These are phyloP conservation scores for Monodelphis domestica DNA, from an alignment of 2,797 vertebrate genomes.

Conservation along the genomic window DNA sequence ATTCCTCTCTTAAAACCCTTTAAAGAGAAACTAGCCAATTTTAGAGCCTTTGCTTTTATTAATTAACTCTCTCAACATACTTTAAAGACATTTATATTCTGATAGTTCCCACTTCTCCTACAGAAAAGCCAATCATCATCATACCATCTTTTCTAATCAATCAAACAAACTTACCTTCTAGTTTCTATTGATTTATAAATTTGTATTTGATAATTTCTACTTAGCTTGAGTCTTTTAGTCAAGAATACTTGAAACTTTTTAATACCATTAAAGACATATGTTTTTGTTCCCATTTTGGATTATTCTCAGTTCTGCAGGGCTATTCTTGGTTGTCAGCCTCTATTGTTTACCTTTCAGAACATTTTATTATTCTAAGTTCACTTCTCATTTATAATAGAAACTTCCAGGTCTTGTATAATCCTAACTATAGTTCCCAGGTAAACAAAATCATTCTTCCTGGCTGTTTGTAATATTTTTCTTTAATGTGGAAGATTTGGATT, in stretches of 20 bases:
- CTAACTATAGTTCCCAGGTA: not conserved
- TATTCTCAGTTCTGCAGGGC: not conserved
- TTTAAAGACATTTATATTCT: not conserved
- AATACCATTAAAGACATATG: not conserved
- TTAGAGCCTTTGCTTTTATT: not conserved
- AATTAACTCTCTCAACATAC: not conserved
- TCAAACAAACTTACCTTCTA: not conserved
- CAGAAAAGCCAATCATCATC: not conserved
- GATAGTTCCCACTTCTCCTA: not conserved
- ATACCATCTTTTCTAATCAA: not conserved
- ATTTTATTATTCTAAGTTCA: not conserved
- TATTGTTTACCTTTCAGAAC: not conserved
- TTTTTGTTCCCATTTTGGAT: not conserved
- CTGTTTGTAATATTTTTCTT: not conserved
- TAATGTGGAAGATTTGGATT: not conserved
- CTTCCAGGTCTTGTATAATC: not conserved
- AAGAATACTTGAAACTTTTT: not conserved
- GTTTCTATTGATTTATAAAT: not conserved
- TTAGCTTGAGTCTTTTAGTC: not conserved
- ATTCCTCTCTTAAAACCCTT: not conserved
- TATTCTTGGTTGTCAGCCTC: not conserved
- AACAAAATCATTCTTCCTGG: not conserved
- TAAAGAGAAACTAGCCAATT: not conserved
- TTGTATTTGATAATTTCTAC: not conserved
- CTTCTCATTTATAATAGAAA: not conserved